Conservation (phyloP, 2,888 invertebrate genomes). For the Drosophila ezoana region DNA sequence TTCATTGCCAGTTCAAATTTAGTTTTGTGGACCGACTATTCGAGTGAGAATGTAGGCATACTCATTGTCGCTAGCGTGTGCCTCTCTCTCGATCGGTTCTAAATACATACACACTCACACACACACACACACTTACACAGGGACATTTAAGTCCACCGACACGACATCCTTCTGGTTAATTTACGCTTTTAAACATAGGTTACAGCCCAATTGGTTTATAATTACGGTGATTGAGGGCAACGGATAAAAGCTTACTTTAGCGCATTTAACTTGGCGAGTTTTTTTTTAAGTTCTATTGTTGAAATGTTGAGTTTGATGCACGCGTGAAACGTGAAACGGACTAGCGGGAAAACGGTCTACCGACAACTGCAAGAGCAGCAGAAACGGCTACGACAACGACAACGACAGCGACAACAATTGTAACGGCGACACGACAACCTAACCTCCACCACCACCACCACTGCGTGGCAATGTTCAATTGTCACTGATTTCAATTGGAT, state of each 20-base stretch:
- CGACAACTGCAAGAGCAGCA: slow-evolving; percentile 29
- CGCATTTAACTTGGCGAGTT: neutral
- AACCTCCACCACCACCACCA: slow-evolving; percentile 55
- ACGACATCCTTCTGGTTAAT: slow-evolving; percentile 13
- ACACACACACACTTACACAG: neutral
- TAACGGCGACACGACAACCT: slow-evolving; percentile 34
- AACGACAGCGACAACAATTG: slow-evolving; percentile 31
- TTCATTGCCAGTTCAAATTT: slow-evolving; percentile 49
- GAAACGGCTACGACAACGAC: slow-evolving; percentile 2
- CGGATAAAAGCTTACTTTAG: neutral
- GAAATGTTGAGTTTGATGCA: slow-evolving; percentile 4
- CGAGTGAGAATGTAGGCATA: neutral
- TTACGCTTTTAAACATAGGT: too few species aligned
- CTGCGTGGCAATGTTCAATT: slow-evolving; percentile 71
- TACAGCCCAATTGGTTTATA: neutral
- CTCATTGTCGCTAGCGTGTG: neutral
- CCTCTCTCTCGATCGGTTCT: neutral
- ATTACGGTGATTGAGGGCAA: neutral
- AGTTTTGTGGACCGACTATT: slow-evolving; percentile 33
- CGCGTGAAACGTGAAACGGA: slow-evolving; percentile 15
- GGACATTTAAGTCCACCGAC: neutral
- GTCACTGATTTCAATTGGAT: slow-evolving; percentile 66
- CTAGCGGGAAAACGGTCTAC: slow-evolving; percentile 28
- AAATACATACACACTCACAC: neutral
- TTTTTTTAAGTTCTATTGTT: neutral